A percentile compares a stretch with the other conserved stretches of the same genome.
Conservation (phyloP, 2,113 vertebrate genomes). For the Regulus satrapa region DNA sequence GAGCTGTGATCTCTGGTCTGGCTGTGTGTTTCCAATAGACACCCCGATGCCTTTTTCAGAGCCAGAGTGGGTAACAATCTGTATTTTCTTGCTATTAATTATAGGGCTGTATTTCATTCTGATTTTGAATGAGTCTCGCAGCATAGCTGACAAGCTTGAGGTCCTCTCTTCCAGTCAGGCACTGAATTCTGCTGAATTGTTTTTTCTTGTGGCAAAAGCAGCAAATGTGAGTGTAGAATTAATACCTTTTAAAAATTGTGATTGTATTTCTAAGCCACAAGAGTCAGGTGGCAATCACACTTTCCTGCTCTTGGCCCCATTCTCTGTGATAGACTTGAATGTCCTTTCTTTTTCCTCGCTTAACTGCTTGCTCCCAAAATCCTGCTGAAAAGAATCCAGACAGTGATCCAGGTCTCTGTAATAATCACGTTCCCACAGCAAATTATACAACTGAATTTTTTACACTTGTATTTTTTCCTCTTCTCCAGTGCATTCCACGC, state of each 20-base stretch:
- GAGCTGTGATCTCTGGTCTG: background rate
- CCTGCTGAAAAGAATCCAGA: background rate
- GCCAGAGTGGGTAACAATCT: background rate
- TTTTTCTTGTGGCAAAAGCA: conserved; percentile 44
- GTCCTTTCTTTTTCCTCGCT: background rate
- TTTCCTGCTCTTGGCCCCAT: background rate
- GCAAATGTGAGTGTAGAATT: background rate
- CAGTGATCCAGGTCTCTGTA: background rate
- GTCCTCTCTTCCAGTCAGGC: background rate
- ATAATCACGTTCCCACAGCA: background rate
- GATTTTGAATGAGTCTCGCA: accelerated
- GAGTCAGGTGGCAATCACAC: background rate
- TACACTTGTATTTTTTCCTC: conserved; percentile 18
- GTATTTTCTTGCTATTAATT: background rate
- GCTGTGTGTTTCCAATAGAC: background rate
- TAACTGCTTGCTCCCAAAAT: background rate
- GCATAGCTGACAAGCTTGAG: background rate
- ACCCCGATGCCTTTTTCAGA: background rate
- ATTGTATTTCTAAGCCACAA: background rate
- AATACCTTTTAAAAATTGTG: background rate
- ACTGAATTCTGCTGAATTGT: conserved; percentile 28
- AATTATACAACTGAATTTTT: conserved; percentile 6
- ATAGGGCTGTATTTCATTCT: background rate
- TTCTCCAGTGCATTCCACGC: conserved; percentile 22
- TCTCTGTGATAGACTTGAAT: background rate